Base-by-base conservation (phyloP, 2,113 vertebrate species). In the Corythoichthys haematopterus region DNA sequence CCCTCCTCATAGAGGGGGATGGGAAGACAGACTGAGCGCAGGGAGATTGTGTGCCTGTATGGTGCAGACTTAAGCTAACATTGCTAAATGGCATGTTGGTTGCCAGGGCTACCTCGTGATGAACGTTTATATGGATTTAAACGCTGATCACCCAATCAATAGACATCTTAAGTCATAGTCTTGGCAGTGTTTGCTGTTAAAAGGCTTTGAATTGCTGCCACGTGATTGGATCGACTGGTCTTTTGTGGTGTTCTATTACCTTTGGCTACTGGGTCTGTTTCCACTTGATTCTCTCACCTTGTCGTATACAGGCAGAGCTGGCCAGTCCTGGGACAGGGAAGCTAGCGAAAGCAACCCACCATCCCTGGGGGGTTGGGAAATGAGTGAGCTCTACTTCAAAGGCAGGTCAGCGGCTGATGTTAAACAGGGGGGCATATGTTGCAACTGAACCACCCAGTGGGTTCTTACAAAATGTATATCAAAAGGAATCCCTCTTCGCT, bases 321-420 rank as follows among this genome's bases (percentile, higher is more conserved):
- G 61, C 74, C 52, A 43, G 80, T 75, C 79, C 83, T 70, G 79
- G 84, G 79, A 82, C 74, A 58, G 58, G 63, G 65, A 36, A 5
- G 72, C 68, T 77, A 66, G 70, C 85, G 78, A 84, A 84, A 85
- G 74, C 76, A 77, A 59, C n/a, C 59, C 70, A 61, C 33, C 65
- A 68, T 85, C 86, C 78, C 72, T 59, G 72, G 82, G 79, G 78
- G 80, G 73, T 63, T 74, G 75, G 77, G 85, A 72, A 79, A 70
- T 36, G 78, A 85, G 70, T 33, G 71, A 79, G 86, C 38, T 9
- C 50, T 69, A 83, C 88, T 89, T 89, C 89, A 91, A 90, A 90
- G 87, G 74, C 74, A 82, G 84, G 75, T 83, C 16, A 60, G 68
- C 68, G 15, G 74, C 80, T 83, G 83, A 86, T 86, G 85, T 88